Percentiles rank a stretch among this genome's conserved stretches.
Conservation (phyloP, 2,888 invertebrate species). For the Campoplex capitator region DNA sequence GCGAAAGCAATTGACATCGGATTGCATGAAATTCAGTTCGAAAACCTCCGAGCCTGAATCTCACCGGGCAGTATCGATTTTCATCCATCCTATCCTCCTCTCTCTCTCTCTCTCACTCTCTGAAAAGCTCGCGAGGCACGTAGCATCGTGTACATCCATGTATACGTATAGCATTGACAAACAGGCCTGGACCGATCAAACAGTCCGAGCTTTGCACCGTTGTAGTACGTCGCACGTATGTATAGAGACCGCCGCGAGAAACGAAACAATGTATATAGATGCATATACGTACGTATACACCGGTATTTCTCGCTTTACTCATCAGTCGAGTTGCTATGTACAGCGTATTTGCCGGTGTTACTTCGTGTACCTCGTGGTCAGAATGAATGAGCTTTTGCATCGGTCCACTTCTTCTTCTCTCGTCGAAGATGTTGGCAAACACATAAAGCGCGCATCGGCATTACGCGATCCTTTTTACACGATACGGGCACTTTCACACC, state of each 20-base stretch:
- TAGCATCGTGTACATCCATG: slow-evolving; percentile 22
- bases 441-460: slow-evolving; percentile 41
- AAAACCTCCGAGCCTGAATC: slow-evolving; percentile 37
- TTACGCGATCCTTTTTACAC: slow-evolving; percentile 19
- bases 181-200: slow-evolving; percentile 61
- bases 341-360: slow-evolving; percentile 44
- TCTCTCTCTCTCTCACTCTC: slow-evolving; percentile 16
- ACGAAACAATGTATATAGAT: slow-evolving; percentile 12
- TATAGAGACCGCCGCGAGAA: slow-evolving; percentile 20
- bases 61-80: slow-evolving; percentile 59
- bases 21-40: slow-evolving; percentile 36
- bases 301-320: slow-evolving; percentile 45
- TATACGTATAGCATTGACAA: slow-evolving; percentile 54
- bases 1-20: slow-evolving; percentile 43
- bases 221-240: slow-evolving; percentile 12
- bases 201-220: slow-evolving; percentile 39
- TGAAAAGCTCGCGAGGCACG: slow-evolving; percentile 33
- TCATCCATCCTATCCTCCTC: slow-evolving; percentile 13
- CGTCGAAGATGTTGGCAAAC: slow-evolving; percentile 64
- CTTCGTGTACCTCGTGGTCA: slow-evolving; percentile 46
- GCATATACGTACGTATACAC: not conserved
- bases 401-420: slow-evolving; percentile 39
- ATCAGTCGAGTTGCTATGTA: slow-evolving; percentile 49
- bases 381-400: slow-evolving; percentile 41
- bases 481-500: slow-evolving; percentile 5